These are phyloP conservation scores for Griposia aprilina DNA, from an alignment of 2,888 invertebrate species.

Conservation along the genomic window DNA sequence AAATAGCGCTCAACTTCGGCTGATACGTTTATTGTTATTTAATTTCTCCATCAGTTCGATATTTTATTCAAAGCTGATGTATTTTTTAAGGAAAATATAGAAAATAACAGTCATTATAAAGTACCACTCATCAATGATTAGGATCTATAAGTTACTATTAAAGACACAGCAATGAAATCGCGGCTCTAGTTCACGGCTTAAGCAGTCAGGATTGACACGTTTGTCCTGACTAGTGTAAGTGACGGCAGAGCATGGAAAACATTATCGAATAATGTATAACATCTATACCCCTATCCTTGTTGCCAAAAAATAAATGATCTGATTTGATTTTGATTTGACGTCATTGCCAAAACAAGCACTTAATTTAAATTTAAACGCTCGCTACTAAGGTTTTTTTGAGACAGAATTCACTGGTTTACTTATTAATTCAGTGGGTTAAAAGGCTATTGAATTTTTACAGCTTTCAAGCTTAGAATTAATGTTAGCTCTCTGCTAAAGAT, in stretches of 20 bases:
- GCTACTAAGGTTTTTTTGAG: conserved; percentile 31
- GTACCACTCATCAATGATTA: not conserved
- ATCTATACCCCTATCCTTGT: no score
- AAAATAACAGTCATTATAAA: not conserved
- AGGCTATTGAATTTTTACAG: conserved; percentile 59
- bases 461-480: conserved; percentile 26
- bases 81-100: not conserved
- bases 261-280: no score
- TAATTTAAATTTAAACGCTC: conserved; percentile 51
- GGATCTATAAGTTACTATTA: not conserved
- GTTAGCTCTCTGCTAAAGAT: conserved; percentile 14
- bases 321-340: not conserved
- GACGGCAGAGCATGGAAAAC: no score
- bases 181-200: not conserved
- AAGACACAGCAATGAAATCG: not conserved
- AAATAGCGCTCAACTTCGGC: not conserved
- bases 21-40: not conserved
- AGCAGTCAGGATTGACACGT: not conserved
- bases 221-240: conserved; percentile 1
- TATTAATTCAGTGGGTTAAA: conserved; percentile 57
- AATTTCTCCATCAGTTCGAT: not conserved
- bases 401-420: conserved; percentile 52
- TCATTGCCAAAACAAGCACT: conserved; percentile 35
- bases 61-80: not conserved
- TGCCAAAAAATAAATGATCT: no score